A percentile compares a stretch with the other conserved stretches of the same genome.
phyloP scores from a whole-genome alignment of 2,797 vertebrate genomes.

The Poeciliopsis infans region DNA sequence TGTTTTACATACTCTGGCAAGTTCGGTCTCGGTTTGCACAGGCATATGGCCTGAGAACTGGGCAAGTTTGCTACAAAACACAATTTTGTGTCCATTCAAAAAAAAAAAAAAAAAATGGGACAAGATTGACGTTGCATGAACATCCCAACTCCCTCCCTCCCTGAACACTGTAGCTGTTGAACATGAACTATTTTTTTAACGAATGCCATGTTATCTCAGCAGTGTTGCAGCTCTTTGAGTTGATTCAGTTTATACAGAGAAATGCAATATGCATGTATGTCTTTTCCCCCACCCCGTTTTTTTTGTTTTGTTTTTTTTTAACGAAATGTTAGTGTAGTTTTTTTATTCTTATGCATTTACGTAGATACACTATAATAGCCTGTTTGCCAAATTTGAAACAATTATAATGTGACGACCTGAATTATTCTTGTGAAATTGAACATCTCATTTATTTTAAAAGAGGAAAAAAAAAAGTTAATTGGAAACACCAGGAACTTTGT shows the following conservation, averaged over 20 bases:
- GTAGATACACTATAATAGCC: slow-evolving; percentile 77
- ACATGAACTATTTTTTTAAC: slow-evolving; percentile 56
- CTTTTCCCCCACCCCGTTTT: slow-evolving; percentile 46
- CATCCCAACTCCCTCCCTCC: slow-evolving; percentile 1
- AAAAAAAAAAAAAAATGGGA: slow-evolving; percentile 51
- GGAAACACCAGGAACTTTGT: slow-evolving; percentile 79
- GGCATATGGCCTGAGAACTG: slow-evolving; percentile 31
- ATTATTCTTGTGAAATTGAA: slow-evolving; percentile 74
- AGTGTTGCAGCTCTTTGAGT: slow-evolving; percentile 72
- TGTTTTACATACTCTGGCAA: slow-evolving; percentile 36
- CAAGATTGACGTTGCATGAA: slow-evolving; percentile 69
- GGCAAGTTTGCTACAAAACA: slow-evolving; percentile 47
- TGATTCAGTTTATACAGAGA: slow-evolving; percentile 69
- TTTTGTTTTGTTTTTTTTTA: slow-evolving; percentile 67
- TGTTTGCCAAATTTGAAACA: slow-evolving; percentile 82
- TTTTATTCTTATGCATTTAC: slow-evolving; percentile 68
- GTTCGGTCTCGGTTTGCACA: slow-evolving; percentile 31
- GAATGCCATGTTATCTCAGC: slow-evolving; percentile 74
- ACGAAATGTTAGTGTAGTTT: slow-evolving; percentile 68
- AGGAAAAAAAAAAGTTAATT: slow-evolving; percentile 65
- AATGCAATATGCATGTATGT: slow-evolving; percentile 80
- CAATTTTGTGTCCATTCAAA: slow-evolving; percentile 59
- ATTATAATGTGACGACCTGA: slow-evolving; percentile 73
- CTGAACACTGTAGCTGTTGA: slow-evolving; percentile 69
- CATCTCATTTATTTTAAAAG: slow-evolving; percentile 77